Base-by-base conservation (phyloP, 1,140 invertebrate species). In the Eumeta japonica region DNA sequence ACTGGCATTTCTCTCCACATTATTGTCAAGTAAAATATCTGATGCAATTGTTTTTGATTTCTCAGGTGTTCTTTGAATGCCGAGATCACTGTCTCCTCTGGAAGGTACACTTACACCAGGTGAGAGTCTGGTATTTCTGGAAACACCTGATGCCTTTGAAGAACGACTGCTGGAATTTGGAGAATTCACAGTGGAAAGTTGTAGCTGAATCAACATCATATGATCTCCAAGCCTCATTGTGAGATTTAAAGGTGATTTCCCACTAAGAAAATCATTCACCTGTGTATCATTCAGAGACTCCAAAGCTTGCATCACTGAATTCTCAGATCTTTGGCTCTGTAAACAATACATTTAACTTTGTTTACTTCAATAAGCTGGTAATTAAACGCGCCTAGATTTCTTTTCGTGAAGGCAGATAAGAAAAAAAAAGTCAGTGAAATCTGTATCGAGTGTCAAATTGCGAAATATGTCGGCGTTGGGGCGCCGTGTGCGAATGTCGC, bases 121-220 rank as follows among this genome's bases (percentile, higher is more conserved):
- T n/a, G n/a, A n/a, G n/a, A n/a, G n/a, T n/a, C n/a, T n/a, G n/a
- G n/a, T n/a, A n/a, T n/a, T n/a, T n/a, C n/a, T n/a, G n/a, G n/a
- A n/a, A n/a, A n/a, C n/a, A n/a, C n/a, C n/a, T n/a, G n/a, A n/a
- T n/a, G n/a, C n/a, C n/a, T n/a, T n/a, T n/a, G n/a, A n/a, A n/a
- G n/a, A n/a, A n/a, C n/a, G n/a, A n/a, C n/a, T n/a, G n/a, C n/a
- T n/a, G n/a, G n/a, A n/a, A n/a, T n/a, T n/a, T n/a, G n/a, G 5
- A 24, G 78, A 73, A 54, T 79, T 79, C 2, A 92, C 84, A 10
- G 91, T 94, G 29, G 90, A 94, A 35, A 97, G 74, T 63, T 96
- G 92, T 24, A 96, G 76, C 66, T 96, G 92, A 39, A 97, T 94
- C 37, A 96, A 81, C 92, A 96, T 95, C 89, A 96, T 94, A 75